Base-by-base conservation (phyloP, 2,888 invertebrate genomes). In the Lasioglossum malachurum region DNA sequence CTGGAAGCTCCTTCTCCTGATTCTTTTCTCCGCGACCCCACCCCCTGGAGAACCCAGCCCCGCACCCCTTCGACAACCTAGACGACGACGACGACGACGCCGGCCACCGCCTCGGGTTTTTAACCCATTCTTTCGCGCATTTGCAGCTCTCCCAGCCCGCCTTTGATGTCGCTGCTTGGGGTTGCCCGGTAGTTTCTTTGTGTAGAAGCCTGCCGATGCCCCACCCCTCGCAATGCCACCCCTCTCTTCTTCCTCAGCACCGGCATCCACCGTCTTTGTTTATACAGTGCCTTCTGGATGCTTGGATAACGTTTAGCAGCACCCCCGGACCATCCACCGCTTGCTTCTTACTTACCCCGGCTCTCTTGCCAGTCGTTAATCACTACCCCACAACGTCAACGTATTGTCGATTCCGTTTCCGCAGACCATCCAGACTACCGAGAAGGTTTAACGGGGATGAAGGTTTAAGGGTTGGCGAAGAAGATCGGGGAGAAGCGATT, bases 71-170 rank as follows among this genome's bases (percentile, higher is more conserved):
- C 75, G 60, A 53, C 72, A n/a, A n/a, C 74, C 71, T 67, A 53
- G 60, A 44, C 83, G 46, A 64, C 60, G 69, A 23, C 69, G 57
- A 75, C 64, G 64, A 80, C 78, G 69, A 57, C 82, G 71, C 71
- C 83, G 53, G 35, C 73, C 71, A 80, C 80, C 87, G 91, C 88
- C 91, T 88, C 90, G 86, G 88, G 83, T 92, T 92, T 92, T 92
- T 91, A 92, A 92, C 90, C 87, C 92, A 92, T 92, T 92, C 90
- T 92, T 89, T 91, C 88, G 87, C 89, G 84, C 89, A 92, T 92
- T 92, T 88, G 87, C 91, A 88, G 89, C 87, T 92, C 90, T 91
- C 83, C 87, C 90, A 80, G 74, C 85, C 71, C 84, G 89, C 88
- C 92, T 92, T 92, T 92, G 92, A 92, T 91, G 85, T 82, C 75